Base-by-base conservation (phyloP, 64 coral and sea anemone genomes). In the Montipora foliosa region DNA sequence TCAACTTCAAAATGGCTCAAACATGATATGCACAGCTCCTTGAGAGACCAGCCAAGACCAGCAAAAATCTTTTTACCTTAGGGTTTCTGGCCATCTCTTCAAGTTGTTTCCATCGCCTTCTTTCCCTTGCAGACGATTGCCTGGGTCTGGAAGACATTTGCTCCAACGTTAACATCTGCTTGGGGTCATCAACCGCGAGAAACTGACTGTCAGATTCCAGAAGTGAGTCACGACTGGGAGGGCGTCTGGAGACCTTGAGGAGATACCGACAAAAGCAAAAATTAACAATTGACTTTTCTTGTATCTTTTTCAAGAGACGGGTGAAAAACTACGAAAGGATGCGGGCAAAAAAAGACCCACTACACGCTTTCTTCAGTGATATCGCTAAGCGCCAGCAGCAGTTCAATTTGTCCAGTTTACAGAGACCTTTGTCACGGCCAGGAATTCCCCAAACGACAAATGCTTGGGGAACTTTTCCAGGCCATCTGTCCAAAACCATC, bases 171-270 rank as follows among this genome's bases (percentile, higher is more conserved):
- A 91, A 75, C 22, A 78, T 47, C 21, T 91, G 82, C 46, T 80
- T 80, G 0, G 92, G 79, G 47, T 96, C 98, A 13, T 96, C 89
- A 47, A 99, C 92, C 22, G 95, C 79, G 47, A 99, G 93, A 71
- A 99, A 99, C 89, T 99, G 98, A 87, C 98, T 99, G 52, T 99
- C 98, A 16, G 98, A 99, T 75, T 99, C 98, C 11, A 99, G 76
- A n/a, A 96, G 89, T 2, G 98, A 99, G 0, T 92, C 92, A 19
- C 92, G 94, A 48, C 98, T 99, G 61, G 64, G 51, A 79, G 98
- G 82, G 22, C 98, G 95, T 13, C 73, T 79, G 10, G 96, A 90
- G 14, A 86, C 89, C 96, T 98, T 80, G 4, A 44, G 24, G n/a
- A 86, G 2, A 71, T 12, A 24, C 2, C 22, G 16, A 55, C 9